phyloP scores from a whole-genome alignment of 1,140 invertebrate species.

The Laodelphax striatellus region DNA sequence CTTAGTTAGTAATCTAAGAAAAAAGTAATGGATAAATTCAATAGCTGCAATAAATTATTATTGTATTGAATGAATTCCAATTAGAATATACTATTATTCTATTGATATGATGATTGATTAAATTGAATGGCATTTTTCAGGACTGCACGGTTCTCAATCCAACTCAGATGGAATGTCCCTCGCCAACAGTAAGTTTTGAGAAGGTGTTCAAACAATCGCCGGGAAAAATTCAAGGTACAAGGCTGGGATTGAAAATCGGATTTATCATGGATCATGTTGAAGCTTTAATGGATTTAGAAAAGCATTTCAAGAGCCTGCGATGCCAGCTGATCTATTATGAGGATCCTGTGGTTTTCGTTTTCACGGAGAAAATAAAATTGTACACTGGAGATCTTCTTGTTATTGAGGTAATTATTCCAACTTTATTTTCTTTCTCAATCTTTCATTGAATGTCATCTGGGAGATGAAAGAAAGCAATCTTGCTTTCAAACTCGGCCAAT shows the following conservation, averaged over 20 bases:
- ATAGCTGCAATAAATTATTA: no score
- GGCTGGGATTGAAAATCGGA: constrained; percentile 47
- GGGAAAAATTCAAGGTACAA: constrained; percentile 18
- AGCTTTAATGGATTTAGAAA: constrained; percentile 74
- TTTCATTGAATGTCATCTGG: no score
- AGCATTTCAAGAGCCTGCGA: constrained; percentile 67
- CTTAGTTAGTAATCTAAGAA: no score
- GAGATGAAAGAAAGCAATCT: background rate
- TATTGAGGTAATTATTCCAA: constrained; percentile 52
- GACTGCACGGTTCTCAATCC: constrained; percentile 72
- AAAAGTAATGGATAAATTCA: no score
- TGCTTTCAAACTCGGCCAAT: no score
- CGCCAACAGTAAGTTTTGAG: constrained; percentile 59
- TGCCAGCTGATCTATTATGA: constrained; percentile 77
- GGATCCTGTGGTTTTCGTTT: constrained; percentile 84
- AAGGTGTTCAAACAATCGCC: constrained; percentile 9
- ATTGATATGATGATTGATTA: no score
- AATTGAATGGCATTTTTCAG: constrained; percentile 25
- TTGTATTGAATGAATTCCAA: no score
- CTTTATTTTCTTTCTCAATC: background rate
- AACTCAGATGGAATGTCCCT: constrained; percentile 90
- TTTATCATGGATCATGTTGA: constrained; percentile 95
- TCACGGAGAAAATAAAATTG: constrained; percentile 72
- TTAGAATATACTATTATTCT: no score
- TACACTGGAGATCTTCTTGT: constrained; percentile 92